Evolutionary conservation across 1,140 invertebrate genomes (phyloP), one percentile per base, ranked within the genome.

Genomic region (Globodera ellingtonae): DNA sequence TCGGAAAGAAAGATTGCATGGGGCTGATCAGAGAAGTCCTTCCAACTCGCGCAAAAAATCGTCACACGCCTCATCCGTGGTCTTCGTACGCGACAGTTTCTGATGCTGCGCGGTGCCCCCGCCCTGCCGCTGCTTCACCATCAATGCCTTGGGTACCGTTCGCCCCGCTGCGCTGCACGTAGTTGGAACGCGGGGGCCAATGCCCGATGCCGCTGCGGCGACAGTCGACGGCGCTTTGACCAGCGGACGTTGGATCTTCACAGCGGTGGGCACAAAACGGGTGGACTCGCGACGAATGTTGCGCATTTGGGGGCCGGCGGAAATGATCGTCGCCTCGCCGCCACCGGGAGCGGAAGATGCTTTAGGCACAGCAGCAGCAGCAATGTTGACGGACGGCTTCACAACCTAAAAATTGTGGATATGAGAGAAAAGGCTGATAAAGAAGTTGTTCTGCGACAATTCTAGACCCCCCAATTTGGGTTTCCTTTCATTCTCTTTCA

Each of bases 271-370:
- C 21, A 81, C 80, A 79, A 81, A 81, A 10, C 77, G 76, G 50
- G 80, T 81, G 6, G 80, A 72, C 69, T 81, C 80, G 46, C 72
- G 66, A 50, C 72, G 76, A 35, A 81, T 46, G 72, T 81, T 81
- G 44, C 80, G 65, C 75, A 81, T 81, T 80, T 81, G 80, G 21
- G 80, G 80, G 5, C 50, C 78, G 9, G 74, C 80, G n/a, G 80
- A 82, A 4, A 81, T 81, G 35, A 59, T 52, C 50, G 66, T 13
- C 8, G 50, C 62, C 48, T 71, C 70, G 7, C 9, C 70, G 5
- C 70, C 70, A 18, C 13, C 56, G 56, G 56, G 1, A 52, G 50
- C 50, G 50, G 50, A 52, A 3, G 4, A 52, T 52, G 50, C 7
- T 9, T 7, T 9, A 13, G 50, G 10, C 50, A 3, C 67, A 8